A percentile compares a stretch with the other conserved stretches of the same genome.
These are phyloP conservation scores for Peucedramus taeniatus DNA, from an alignment of 2,113 vertebrate genomes.

Conservation along the genomic window DNA sequence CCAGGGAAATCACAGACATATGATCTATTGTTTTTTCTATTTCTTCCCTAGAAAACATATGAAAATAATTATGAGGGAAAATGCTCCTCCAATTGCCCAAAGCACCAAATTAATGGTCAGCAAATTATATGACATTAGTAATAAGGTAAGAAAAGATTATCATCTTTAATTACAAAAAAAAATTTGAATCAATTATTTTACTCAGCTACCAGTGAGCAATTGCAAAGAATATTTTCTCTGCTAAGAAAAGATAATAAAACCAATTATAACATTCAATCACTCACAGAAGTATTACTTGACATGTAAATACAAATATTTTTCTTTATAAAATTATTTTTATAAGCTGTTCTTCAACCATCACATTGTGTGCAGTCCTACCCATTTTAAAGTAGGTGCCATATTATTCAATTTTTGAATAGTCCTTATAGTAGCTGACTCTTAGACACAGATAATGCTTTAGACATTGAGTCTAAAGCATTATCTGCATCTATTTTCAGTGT, in stretches of 20 bases:
- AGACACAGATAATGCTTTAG: background rate
- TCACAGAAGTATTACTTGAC: background rate
- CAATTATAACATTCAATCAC: background rate
- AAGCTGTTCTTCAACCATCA: background rate
- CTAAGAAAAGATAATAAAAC: background rate
- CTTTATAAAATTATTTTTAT: background rate
- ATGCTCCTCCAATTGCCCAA: background rate
- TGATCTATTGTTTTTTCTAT: background rate
- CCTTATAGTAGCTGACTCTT: background rate
- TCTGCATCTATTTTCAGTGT: too few relatives aligned
- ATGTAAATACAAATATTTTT: background rate
- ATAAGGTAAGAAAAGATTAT: background rate
- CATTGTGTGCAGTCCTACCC: background rate
- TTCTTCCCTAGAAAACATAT: background rate
- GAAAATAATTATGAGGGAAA: background rate
- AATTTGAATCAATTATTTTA: background rate
- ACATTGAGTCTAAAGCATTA: too few relatives aligned
- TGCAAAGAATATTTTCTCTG: background rate
- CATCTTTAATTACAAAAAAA: constrained; percentile 8
- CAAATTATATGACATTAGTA: background rate
- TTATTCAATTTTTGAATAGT: background rate
- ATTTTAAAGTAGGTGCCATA: background rate
- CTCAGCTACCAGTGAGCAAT: background rate
- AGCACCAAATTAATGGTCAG: background rate
- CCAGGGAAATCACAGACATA: background rate